Evolutionary conservation across 2,888 invertebrate species (phyloP), one percentile per base, ranked within the genome.

Genomic region (Scaptomyza tumidula): DNA sequence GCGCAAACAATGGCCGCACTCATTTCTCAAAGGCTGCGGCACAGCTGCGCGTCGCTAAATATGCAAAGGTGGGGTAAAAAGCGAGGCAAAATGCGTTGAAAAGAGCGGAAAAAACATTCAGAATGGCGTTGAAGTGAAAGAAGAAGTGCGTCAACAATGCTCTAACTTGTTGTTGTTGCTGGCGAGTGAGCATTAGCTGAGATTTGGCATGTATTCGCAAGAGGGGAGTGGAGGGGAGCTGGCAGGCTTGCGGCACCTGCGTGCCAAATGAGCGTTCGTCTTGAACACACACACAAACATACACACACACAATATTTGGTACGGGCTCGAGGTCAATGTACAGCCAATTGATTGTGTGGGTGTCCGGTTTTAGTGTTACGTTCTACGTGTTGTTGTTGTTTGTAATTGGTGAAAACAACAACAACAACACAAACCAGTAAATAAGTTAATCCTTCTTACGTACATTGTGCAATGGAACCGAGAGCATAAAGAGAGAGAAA

Each of bases 331-430:
- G 86, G 73, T 80, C 84, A 88, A 73, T 70, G 88, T 45, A 67
- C 88, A 74, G 16, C 7, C 71, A 74, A 76, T 83, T 74, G 80
- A 55, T 56, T 43, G 24, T 14, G n/a, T 19, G 19, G 31, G 13
- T 24, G 14, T 52, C 41, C 57, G 45, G 9, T 29, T 50, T 50
- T n/a, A 35, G 53, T 24, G 39, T 41, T 56, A 60, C 63, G 63
- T 68, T 60, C 45, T 78, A 71, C 71, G 64, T 81, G 71, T 67
- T 74, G 61, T 67, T 74, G 61, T 68, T 74, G 44, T 80, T 86
- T 83, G 33, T 33, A 84, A 88, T 85, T 85, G 84, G 80, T 48
- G 10, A 75, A 76, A 78, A 63, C 70, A 78, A 7, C 29, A 78
- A 63, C 70, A 78, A 7, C 19, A 19, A 19, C 19, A 19, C 19